Evolutionary conservation across 2,888 invertebrate species (phyloP), one percentile per base, ranked within the genome.

Genomic region (Xestia rhomboidea): DNA sequence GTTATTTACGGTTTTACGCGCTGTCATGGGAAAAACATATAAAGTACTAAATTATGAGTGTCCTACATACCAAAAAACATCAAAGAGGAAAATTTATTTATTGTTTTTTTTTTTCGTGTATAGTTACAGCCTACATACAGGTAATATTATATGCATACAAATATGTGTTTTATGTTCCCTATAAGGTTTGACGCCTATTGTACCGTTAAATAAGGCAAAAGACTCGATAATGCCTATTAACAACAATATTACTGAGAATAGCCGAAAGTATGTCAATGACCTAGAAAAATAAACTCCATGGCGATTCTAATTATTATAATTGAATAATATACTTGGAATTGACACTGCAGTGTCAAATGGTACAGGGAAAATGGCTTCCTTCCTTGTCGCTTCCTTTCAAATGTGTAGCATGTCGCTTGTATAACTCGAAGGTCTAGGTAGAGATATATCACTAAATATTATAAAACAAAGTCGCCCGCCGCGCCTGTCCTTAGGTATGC

Each of bases 261-360:
- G 44, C 76, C 70, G 38, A 87, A 87, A 79, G 77, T 87, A 66
- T 87, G 87, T 86, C 87, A 87, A 63, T 87, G 87, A 80, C 87
- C 87, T 80, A 87, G 82, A 87, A 84, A 87, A 87, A 87, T 87
- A 87, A 73, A 51, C 49, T 24, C 18, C 49, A 41, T 13, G 44
- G 15, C 38, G 46, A 13, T 74, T 81, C 74, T 54, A 68, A 83
- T 77, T 81, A 84, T 69, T 41, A 51, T 41, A 62, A 62, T 62
- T 62, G 60, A 62, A 34, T 62, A 62, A 34, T 81, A 30, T 84
- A 77, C 83, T 81, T 30, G 41, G 85, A 78, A 84, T 68, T 75
- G 38, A 60, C 51, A 69, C 15, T 34, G 64, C 4, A 62, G 18
- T 8, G 24, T 30, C 27, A 44, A 44, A 54, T 44, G 44, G 15